A percentile compares a stretch with the other conserved stretches of the same genome.
Evolutionary conservation across 2,797 vertebrate species (phyloP).

Genomic region (Mycteria americana): DNA sequence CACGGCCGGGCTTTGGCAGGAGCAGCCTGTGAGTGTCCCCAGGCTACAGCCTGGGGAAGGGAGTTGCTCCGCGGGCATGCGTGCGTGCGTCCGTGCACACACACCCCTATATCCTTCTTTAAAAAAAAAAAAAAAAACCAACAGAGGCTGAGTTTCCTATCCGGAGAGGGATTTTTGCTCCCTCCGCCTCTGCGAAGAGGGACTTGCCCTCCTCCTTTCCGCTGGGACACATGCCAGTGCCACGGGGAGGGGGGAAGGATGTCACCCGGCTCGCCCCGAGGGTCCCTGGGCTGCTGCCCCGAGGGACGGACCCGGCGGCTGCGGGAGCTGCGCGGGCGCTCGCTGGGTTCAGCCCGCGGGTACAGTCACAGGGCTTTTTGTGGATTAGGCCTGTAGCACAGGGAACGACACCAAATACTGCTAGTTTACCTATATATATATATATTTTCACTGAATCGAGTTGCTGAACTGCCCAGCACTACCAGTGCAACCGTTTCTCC

Average conservation of each 20-base stretch:
- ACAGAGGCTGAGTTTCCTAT: background rate
- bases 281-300: background rate
- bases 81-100: rapidly evolving
- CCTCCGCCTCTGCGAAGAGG: background rate
- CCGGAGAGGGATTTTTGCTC: background rate
- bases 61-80: background rate
- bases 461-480: background rate
- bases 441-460: background rate
- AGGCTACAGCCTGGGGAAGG: background rate
- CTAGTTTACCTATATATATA: background rate
- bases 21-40: background rate
- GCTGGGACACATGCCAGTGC: rapidly evolving
- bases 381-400: background rate
- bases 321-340: rapidly evolving
- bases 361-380: background rate
- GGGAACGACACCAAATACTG: background rate
- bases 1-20: background rate
- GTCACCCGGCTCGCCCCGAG: background rate
- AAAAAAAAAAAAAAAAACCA: background rate
- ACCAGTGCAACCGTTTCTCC: background rate
- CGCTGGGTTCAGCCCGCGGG: rapidly evolving
- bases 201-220: background rate
- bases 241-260: background rate
- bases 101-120: rapidly evolving
- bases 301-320: background rate